These are phyloP conservation scores for Sebastolobus altivelis DNA, from an alignment of 2,797 vertebrate genomes.

Conservation along the genomic window DNA sequence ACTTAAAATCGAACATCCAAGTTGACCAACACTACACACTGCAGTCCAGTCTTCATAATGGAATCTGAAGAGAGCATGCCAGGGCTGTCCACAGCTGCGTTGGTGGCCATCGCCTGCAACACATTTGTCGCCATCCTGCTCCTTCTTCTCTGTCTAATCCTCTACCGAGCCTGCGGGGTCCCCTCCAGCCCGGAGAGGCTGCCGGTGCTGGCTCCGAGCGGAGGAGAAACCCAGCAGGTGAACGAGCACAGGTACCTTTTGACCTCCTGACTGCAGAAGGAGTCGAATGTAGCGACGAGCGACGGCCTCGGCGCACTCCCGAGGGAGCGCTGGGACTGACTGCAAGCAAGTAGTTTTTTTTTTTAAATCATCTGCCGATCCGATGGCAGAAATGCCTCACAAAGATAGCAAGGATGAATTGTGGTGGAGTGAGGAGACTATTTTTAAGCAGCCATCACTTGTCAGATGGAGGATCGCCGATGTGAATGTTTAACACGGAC, in stretches of 20 bases:
- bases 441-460: slow-evolving; percentile 38
- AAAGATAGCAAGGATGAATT: slow-evolving; percentile 17
- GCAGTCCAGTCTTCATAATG: slow-evolving; percentile 61
- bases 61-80: slow-evolving; percentile 62
- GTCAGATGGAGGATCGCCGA: slow-evolving; percentile 21
- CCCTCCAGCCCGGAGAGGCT: slow-evolving; percentile 84
- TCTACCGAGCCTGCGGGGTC: slow-evolving; percentile 86
- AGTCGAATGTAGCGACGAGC: slow-evolving; percentile 49
- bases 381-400: slow-evolving; percentile 26
- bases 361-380: slow-evolving; percentile 11
- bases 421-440: slow-evolving; percentile 10
- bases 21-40: slow-evolving; percentile 1
- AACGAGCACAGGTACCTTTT: slow-evolving; percentile 85
- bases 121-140: slow-evolving; percentile 83
- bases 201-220: slow-evolving; percentile 74
- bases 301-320: slow-evolving; percentile 10
- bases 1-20: slow-evolving; percentile 6
- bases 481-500: background rate
- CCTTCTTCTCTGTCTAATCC: slow-evolving; percentile 84
- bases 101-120: slow-evolving; percentile 87
- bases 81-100: slow-evolving; percentile 83
- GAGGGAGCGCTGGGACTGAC: slow-evolving; percentile 1
- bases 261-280: slow-evolving; percentile 78
- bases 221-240: slow-evolving; percentile 68
- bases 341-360: slow-evolving; percentile 30